phyloP scores from a whole-genome alignment of 2,113 vertebrate genomes.

The Brienomyrus brachyistius region DNA sequence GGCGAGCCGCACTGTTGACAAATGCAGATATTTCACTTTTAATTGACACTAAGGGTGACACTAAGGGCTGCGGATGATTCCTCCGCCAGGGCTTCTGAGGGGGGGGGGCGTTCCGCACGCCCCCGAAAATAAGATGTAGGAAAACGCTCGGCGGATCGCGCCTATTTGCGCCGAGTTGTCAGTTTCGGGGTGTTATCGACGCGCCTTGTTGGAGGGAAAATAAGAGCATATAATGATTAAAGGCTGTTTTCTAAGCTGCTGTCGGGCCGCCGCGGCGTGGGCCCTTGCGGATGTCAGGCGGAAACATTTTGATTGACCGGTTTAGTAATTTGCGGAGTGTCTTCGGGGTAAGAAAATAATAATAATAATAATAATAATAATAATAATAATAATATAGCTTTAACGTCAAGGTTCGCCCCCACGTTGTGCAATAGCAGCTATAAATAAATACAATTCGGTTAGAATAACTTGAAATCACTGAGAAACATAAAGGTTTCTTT shows the following conservation, averaged over 20 bases:
- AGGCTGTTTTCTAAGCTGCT: conserved; percentile 48
- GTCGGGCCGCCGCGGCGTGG: conserved; percentile 44
- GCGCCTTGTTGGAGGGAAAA: conserved; percentile 30
- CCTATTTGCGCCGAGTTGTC: conserved; percentile 54
- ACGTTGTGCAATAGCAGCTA: background rate
- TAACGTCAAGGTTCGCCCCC: background rate
- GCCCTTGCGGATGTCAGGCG: conserved; percentile 31
- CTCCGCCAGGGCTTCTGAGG: conserved; percentile 55
- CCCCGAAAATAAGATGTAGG: conserved; percentile 41
- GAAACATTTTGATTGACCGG: conserved; percentile 42
- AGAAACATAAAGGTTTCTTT: background rate
- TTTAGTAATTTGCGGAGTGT: conserved; percentile 43
- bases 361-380: background rate
- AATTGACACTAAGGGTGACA: conserved; percentile 99
- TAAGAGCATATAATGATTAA: conserved; percentile 46
- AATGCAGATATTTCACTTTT: conserved; percentile 99
- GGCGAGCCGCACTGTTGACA: conserved; percentile 91
- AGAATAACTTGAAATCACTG: background rate
- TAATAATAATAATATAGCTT: background rate
- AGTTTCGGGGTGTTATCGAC: conserved; percentile 32
- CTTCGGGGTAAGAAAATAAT: background rate
- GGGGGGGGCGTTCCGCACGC: conserved; percentile 17
- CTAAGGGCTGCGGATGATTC: conserved; percentile 79
- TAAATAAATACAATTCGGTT: background rate
- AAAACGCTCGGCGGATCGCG: conserved; percentile 50